Percentiles rank a stretch among this genome's conserved stretches.
Evolutionary conservation across 1,140 invertebrate species (phyloP).

Genomic region (Laupala kohalensis): DNA sequence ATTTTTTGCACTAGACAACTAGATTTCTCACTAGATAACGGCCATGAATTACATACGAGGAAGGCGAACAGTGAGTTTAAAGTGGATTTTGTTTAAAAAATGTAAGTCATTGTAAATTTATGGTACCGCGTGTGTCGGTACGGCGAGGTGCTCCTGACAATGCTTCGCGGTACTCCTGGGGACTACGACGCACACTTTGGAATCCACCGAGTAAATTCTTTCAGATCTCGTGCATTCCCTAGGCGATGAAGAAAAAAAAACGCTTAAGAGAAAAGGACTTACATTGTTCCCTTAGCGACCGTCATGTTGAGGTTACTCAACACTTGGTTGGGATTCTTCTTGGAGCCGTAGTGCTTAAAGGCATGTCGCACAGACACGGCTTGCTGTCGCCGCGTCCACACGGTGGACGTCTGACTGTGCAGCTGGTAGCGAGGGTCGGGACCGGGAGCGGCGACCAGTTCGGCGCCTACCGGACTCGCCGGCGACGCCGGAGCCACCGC

Average conservation of each 20-base stretch:
- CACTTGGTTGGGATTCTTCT: constrained; percentile 66
- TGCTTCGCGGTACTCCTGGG: too few relatives aligned
- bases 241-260: neutral
- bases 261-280: constrained; percentile 36
- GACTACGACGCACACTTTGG: too few relatives aligned
- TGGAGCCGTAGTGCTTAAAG: constrained; percentile 75
- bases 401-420: constrained; percentile 4
- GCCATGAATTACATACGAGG: too few relatives aligned
- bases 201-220: too few relatives aligned
- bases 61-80: too few relatives aligned
- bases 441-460: constrained; percentile 12
- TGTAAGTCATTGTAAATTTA: too few relatives aligned
- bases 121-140: too few relatives aligned
- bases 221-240: too few relatives aligned
- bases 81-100: too few relatives aligned
- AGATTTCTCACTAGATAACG: too few relatives aligned
- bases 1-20: too few relatives aligned
- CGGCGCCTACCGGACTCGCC: neutral
- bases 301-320: constrained; percentile 80
- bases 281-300: constrained; percentile 83
- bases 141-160: too few relatives aligned
- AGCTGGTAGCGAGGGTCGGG: constrained; percentile 7
- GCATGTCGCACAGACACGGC: constrained; percentile 72
- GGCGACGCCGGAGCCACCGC: neutral
- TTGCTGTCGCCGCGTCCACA: constrained; percentile 41